These are phyloP conservation scores for Hippopotamyrus pictus DNA, from an alignment of 2,797 vertebrate species.

Conservation along the genomic window DNA sequence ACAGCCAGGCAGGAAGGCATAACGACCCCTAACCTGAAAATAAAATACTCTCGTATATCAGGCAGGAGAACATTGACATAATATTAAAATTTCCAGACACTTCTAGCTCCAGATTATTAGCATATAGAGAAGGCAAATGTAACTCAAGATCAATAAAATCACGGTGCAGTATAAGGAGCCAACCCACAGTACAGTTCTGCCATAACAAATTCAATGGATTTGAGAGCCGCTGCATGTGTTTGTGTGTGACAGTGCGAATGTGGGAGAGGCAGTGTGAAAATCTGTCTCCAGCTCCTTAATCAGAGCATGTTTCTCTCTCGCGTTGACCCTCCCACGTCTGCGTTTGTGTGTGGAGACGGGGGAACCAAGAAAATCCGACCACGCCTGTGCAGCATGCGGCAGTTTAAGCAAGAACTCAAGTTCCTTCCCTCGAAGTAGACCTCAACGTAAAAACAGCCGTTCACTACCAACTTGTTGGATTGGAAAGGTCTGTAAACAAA, in stretches of 20 bases:
- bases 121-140: not conserved
- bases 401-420: not conserved
- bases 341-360: not conserved
- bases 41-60: not conserved
- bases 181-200: not conserved
- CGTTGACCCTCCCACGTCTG: constrained; percentile 7
- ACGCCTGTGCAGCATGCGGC: not conserved
- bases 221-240: not conserved
- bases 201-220: not conserved
- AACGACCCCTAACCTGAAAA: not conserved
- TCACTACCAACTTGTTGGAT: not conserved
- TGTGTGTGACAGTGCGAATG: not conserved
- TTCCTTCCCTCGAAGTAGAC: not conserved
- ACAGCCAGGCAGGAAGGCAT: not conserved
- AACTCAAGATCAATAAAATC: not conserved
- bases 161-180: not conserved
- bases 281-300: not conserved
- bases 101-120: not conserved
- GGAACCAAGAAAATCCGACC: not conserved
- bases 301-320: not conserved
- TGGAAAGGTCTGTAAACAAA: not conserved
- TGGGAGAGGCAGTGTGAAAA: constrained; percentile 8
- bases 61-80: not conserved
- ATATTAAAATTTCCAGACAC: not conserved
- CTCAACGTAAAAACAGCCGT: not conserved